Conservation (phyloP, 2,888 invertebrate genomes). For the Trimorus sp. region DNA sequence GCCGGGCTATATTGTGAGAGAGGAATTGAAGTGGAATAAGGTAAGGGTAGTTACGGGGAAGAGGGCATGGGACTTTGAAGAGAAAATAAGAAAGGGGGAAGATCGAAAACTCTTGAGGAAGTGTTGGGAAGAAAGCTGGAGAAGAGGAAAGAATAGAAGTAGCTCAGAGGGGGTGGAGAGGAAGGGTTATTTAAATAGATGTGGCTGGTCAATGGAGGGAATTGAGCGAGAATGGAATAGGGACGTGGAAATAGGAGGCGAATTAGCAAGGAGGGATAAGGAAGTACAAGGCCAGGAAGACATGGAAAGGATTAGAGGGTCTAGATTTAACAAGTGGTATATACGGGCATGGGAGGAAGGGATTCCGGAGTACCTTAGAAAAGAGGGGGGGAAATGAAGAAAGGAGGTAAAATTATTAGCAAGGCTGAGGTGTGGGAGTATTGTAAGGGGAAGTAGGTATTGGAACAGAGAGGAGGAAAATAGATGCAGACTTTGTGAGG, state of each 20-base stretch:
- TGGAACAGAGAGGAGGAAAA: constrained; percentile 1
- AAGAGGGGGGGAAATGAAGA: not conserved
- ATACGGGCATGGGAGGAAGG: not conserved
- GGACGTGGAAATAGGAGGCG: not conserved
- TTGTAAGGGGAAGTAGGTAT: not conserved
- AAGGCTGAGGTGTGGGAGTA: not conserved
- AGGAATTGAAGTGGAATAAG: constrained; percentile 20
- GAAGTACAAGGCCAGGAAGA: constrained; percentile 27
- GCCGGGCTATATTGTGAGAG: no score
- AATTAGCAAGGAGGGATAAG: constrained; percentile 1
- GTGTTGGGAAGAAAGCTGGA: constrained; percentile 1
- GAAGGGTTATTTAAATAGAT: constrained; percentile 10
- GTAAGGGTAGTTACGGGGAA: not conserved
- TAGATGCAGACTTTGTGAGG: constrained; percentile 13
- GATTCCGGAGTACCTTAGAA: not conserved
- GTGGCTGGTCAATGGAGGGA: no score
- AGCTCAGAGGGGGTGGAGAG: not conserved
- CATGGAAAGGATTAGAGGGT: not conserved
- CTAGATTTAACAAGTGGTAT: constrained; percentile 24
- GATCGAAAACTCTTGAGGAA: not conserved
- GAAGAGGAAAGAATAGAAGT: not conserved
- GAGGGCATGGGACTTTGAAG: constrained; percentile 16
- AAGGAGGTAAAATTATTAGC: not conserved
- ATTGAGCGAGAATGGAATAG: not conserved
- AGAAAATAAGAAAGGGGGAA: not conserved